Evolutionary conservation across 2,797 vertebrate genomes (phyloP), one percentile per base, ranked within the genome.

Genomic region (Geotrypetes seraphini): DNA sequence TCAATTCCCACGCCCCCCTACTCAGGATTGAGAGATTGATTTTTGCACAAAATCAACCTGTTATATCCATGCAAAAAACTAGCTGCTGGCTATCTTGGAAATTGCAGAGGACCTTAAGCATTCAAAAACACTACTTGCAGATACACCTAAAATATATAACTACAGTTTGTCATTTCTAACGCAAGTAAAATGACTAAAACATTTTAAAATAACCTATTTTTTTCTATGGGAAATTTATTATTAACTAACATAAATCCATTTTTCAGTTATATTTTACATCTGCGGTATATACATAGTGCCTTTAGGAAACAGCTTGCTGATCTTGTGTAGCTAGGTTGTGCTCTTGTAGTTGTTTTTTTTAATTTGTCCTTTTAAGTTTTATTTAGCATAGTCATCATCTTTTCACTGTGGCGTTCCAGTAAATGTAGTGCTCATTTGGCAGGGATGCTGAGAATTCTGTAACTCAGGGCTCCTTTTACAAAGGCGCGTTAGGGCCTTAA

Each of bases 251-350:
- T 66, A 47, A 71, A 60, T 57, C 43, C 64, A 54, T 73, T 59
- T 43, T 70, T 63, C 56, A 56, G 46, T 70, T 73, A 39, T 66
- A 39, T 39, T 43, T 28, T 19, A 44, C 50, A 51, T 51, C 40
- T 54, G 58, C 56, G 71, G n/a, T 68, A 60, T 55, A 66, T 78
- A 73, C 69, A 41, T 68, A 75, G 77, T 67, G 59, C 66, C 16
- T 31, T 57, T 77, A 75, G 75, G 71, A 78, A 80, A 69, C 71
- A 80, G 81, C 81, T 86, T 87, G 82, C 81, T 85, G 79, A 80
- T 72, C 63, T 73, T 73, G 69, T 86, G 75, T 81, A 84, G 83
- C 81, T 84, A 78, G 81, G 79, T 51, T 81, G 79, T 86, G 77
- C 81, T 84, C 69, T 63, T 68, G 71, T 75, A 82, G 75, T 73